Evolutionary conservation across 2,797 vertebrate genomes (phyloP), one percentile per base, ranked within the genome.

Genomic region (Pteropus rufus): DNA sequence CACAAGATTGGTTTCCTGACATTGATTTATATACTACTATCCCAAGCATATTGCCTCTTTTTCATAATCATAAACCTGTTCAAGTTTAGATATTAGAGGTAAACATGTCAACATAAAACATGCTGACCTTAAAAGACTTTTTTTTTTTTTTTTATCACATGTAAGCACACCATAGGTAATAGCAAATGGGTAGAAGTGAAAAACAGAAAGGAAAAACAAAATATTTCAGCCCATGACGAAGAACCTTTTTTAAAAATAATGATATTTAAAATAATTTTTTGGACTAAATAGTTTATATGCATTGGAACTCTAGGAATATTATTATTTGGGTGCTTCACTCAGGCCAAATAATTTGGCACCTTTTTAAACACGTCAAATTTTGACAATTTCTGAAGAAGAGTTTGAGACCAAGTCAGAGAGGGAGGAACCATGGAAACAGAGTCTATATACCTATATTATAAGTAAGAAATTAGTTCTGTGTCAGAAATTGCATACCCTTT

Each of bases 1-100:
- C 96, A 96, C 0, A 24, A 91, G 92, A 94, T 79, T 91, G 92
- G 90, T 85, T 94, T 92, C 64, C 90, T 91, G 96, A 94, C 87
- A 95, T 87, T 97, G 60, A 95, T 91, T 88, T 94, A 97, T 97
- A 67, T 65, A 95, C 75, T 67, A 67, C 97, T 97, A 96, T 97
- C 44, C 80, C 39, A 15, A 85, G 60, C 34, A 94, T 75, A 54
- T 62, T 92, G 10, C 31, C 92, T 96, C 80, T 96, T 97, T 98
- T 97, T 97, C 93, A 96, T 97, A 96, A 96, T 97, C 92, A 88
- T 91, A 0, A 19, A 60, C 64, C 89, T 95, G 65, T 44, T 97
- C 75, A 85, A 49, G 90, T 85, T 96, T 64, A 75, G 21, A 79
- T 39, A 97, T 70, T 26, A 82, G 84, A 96, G 60, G 93, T 72